These are phyloP conservation scores for Hippocampus barbouri DNA, from an alignment of 2,113 vertebrate species.

Conservation along the genomic window DNA sequence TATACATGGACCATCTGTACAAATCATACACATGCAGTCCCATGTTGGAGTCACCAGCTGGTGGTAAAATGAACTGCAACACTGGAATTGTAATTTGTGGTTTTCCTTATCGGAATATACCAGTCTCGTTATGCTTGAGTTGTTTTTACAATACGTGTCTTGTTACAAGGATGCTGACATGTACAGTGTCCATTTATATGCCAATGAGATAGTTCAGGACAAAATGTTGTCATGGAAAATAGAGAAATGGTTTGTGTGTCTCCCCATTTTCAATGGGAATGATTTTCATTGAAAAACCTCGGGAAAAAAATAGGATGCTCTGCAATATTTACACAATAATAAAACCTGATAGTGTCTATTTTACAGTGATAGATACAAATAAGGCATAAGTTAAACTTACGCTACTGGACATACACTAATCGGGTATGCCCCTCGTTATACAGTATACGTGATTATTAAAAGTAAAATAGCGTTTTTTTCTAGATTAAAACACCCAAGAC, in stretches of 20 bases:
- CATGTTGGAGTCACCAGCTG: slow-evolving; percentile 12
- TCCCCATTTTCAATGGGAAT: too few species aligned
- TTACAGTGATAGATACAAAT: neutral
- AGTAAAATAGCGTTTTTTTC: neutral
- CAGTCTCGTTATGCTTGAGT: neutral
- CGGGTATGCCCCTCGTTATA: neutral
- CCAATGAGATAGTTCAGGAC: neutral
- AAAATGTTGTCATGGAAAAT: neutral
- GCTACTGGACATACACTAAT: neutral
- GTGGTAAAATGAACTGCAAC: slow-evolving; percentile 13
- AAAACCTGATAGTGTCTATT: neutral
- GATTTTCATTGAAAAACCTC: too few species aligned
- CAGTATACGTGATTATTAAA: neutral
- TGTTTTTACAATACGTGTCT: neutral
- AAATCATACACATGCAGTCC: slow-evolving; percentile 8
- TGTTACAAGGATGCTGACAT: neutral
- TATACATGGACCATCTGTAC: slow-evolving; percentile 33
- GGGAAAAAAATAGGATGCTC: too few species aligned
- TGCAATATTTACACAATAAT: too few species aligned
- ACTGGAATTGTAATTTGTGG: slow-evolving; percentile 7
- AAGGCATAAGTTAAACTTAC: neutral
- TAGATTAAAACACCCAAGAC: neutral
- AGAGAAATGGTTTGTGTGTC: neutral
- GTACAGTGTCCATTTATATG: neutral
- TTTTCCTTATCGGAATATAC: slow-evolving; percentile 23